These are phyloP conservation scores for Campylorhamphus procurvoides DNA, from an alignment of 2,113 vertebrate genomes.

Conservation along the genomic window DNA sequence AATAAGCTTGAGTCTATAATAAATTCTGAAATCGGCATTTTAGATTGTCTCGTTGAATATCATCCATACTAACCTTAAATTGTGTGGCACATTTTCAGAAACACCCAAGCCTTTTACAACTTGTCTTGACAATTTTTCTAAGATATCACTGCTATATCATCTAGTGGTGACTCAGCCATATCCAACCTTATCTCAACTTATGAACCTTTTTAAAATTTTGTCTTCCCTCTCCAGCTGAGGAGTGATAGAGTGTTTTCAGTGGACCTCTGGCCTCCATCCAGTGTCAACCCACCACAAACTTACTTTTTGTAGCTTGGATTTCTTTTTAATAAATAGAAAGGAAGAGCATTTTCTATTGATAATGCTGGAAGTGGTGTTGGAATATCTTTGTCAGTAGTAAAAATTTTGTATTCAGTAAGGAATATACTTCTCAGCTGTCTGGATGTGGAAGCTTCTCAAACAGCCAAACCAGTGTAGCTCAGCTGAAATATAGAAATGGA, in stretches of 20 bases:
- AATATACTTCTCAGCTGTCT: neutral
- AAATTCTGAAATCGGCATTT: neutral
- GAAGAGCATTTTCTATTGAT: neutral
- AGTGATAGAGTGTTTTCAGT: neutral
- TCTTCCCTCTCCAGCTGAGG: neutral
- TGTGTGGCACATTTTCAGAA: neutral
- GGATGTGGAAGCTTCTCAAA: neutral
- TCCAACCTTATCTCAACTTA: neutral
- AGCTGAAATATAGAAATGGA: neutral
- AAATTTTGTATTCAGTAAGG: neutral
- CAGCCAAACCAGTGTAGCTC: neutral
- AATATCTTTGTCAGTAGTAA: neutral
- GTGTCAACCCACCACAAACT: neutral
- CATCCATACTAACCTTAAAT: neutral
- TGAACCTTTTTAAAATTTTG: neutral
- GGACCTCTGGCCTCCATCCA: neutral
- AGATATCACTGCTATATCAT: neutral
- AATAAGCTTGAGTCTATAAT: neutral
- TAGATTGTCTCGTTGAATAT: neutral
- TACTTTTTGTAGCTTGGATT: neutral
- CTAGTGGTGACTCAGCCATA: neutral
- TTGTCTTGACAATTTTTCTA: neutral
- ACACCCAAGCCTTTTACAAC: neutral
- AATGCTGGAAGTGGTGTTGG: neutral
- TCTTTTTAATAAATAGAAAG: neutral